Base-by-base conservation (phyloP, 1,140 invertebrate species). In the Patella vulgata region DNA sequence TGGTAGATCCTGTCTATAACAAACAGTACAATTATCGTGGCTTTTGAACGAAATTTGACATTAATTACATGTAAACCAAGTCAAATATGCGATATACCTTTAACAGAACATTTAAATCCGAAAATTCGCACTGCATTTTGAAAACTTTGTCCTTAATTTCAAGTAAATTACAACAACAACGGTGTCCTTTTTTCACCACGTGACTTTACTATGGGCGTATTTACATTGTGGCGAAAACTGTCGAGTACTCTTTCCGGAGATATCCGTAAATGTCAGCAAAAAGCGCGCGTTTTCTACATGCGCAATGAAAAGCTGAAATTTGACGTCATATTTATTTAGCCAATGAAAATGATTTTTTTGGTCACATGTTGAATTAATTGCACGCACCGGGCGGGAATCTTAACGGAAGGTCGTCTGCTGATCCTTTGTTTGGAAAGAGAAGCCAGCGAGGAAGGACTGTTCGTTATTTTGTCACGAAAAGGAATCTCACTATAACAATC, bases 361-460 rank as follows among this genome's bases (percentile, higher is more conserved):
- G 31, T 53, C 62, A 64, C 53, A 36, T 64, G 62, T 44, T 30
- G 33, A 44, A 40, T 58, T 56, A 53, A 58, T 64, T 54, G 36
- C 39, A 33, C 52, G n/a, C 36, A 54, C n/a, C 31, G 50, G 55
- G 62, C 62, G 62, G 62, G 62, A 64, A 64, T 64, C 62, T 59
- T 31, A 64, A 64, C 52, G 47, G 21, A 28, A 43, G 33, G 48
- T 53, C 62, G 55, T 64, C 62, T 64, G 55, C 48, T n/a, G 47
- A 40, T 36, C 19, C 52, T 40, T 54, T 54, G 52, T 54, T 54
- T 54, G 52, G 23, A n/a, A 40, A 54, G 36, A 33, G 52, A 30
- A 33, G 52, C 36, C 33, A 19, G 36, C 19, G 52, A 23, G 9
- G 31, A 36, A 54, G 21, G 21, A 21, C 25, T 21, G 11, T 39